Evolutionary conservation across 2,888 invertebrate genomes (phyloP).

Genomic region (Leucophenga maculata): DNA sequence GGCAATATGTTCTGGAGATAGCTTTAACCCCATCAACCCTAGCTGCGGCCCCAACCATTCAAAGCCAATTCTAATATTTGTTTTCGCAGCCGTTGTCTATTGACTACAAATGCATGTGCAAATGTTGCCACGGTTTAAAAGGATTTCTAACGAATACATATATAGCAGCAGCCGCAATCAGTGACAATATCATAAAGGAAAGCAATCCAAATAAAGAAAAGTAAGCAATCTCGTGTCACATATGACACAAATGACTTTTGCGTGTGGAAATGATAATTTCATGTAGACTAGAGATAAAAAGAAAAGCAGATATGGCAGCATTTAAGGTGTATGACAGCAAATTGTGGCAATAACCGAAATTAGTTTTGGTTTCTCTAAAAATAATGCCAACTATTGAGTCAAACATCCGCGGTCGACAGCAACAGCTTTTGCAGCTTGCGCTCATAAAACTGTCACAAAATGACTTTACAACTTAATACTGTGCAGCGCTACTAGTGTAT

Average conservation of each 20-base stretch:
- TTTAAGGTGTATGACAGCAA: neutral
- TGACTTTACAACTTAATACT: constrained; percentile 66
- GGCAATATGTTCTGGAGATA: constrained; percentile 4
- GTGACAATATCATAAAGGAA: constrained; percentile 2
- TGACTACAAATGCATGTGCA: constrained; percentile 67
- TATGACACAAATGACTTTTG: constrained; percentile 66
- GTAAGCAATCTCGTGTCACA: constrained; percentile 67
- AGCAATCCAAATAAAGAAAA: constrained; percentile 31
- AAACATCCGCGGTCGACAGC: constrained; percentile 29
- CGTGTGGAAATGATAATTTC: constrained; percentile 67
- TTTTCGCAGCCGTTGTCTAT: constrained; percentile 58
- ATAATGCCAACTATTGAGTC: constrained; percentile 52
- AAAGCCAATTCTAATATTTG: constrained; percentile 54
- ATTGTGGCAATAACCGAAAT: constrained; percentile 52
- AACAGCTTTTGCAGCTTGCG: constrained; percentile 37
- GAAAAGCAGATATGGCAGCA: neutral
- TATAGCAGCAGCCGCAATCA: constrained; percentile 2
- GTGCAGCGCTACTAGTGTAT: constrained; percentile 37
- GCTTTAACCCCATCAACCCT: constrained; percentile 13
- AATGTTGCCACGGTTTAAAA: constrained; percentile 67
- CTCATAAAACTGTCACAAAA: constrained; percentile 64
- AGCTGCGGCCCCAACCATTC: constrained; percentile 33
- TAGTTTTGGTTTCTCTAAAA: constrained; percentile 50
- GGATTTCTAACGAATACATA: constrained; percentile 42
- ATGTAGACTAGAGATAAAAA: constrained; percentile 51